These are phyloP conservation scores for Napeogenes sylphis DNA, from an alignment of 2,888 invertebrate genomes.

Conservation along the genomic window DNA sequence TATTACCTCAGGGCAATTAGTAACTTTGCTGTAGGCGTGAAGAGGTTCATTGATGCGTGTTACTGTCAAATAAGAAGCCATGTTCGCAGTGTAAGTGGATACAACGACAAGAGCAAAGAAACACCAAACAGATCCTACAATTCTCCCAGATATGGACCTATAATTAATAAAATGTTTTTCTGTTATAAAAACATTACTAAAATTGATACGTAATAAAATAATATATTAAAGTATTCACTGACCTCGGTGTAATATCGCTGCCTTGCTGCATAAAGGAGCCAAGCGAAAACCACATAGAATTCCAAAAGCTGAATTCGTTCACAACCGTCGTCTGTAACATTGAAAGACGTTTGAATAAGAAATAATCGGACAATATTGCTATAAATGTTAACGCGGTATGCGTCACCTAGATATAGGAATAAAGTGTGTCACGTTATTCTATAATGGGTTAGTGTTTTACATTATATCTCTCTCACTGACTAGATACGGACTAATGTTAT, in stretches of 20 bases:
- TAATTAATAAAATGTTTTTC: conserved; percentile 25
- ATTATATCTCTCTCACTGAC: no score
- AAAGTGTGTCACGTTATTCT: no score
- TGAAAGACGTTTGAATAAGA: conserved; percentile 23
- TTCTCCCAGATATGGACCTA: conserved; percentile 90
- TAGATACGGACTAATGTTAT: no score
- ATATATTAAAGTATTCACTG: conserved; percentile 40
- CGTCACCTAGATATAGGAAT: no score
- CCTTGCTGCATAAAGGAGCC: conserved; percentile 99
- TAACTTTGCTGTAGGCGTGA: conserved; percentile 63
- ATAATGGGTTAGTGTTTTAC: no score
- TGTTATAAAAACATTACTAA: conserved; percentile 24
- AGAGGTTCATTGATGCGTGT: conserved; percentile 95
- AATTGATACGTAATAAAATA: conserved; percentile 30
- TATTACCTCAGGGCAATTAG: conserved; percentile 54
- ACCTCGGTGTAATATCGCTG: conserved; percentile 96
- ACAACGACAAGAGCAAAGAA: conserved; percentile 97
- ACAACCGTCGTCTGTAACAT: conserved; percentile 81
- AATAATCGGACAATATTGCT: not conserved
- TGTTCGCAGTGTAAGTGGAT: conserved; percentile 97
- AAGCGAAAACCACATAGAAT: conserved; percentile 98
- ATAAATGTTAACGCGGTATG: no score
- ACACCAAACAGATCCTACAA: conserved; percentile 99
- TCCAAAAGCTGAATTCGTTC: conserved; percentile 96
- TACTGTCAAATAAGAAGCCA: conserved; percentile 96